Base-by-base conservation (phyloP, 2,113 vertebrate species). In the Myiagra hebetior region DNA sequence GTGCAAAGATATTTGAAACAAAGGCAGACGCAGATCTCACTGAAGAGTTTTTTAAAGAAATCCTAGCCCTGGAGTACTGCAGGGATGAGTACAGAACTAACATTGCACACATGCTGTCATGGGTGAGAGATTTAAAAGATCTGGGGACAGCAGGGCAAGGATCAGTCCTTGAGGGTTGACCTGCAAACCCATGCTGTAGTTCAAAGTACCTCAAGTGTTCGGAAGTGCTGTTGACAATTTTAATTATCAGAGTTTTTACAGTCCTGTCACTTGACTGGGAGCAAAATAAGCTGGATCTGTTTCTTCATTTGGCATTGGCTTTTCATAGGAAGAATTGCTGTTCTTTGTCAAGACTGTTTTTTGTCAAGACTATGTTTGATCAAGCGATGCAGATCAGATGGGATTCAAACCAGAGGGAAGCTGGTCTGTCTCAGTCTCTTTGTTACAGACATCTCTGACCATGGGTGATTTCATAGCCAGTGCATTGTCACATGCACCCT, bases 31-130 rank as follows among this genome's bases (percentile, higher is more conserved):
- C 10, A 85, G 35, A 72, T 64, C 23, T 76, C 47, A 50, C 30
- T 42, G 30, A 15, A 62, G 27, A 78, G 9, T 59, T 86, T 82
- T 52, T 41, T 28, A 37, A 83, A 67, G 13, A 88, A 82, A 65
- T 67, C 37, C 31, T 82, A n/a, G 28, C 18, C 23, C 35, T 72
- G 22, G 24, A 77, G 9, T 33, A 39, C 59, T 85, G 39, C 41
- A 52, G 53, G 37, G 85, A 73, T 28, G 55, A 77, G 18, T 8
- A 39, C n/a, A 87, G 59, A 89, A 28, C 9, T 47, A 23, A 68
- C 0, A 2, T 2, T 75, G 47, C 21, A 75, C 20, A 31, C 9
- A 22, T 7, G 11, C 18, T 57, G 6, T 7, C 28, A 33, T 4
- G 20, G 19, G 47, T 12, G 17, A 74, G 37, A 85, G 39, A 49